These are phyloP conservation scores for Ciconia stormi DNA, from an alignment of 2,113 vertebrate genomes.

Conservation along the genomic window DNA sequence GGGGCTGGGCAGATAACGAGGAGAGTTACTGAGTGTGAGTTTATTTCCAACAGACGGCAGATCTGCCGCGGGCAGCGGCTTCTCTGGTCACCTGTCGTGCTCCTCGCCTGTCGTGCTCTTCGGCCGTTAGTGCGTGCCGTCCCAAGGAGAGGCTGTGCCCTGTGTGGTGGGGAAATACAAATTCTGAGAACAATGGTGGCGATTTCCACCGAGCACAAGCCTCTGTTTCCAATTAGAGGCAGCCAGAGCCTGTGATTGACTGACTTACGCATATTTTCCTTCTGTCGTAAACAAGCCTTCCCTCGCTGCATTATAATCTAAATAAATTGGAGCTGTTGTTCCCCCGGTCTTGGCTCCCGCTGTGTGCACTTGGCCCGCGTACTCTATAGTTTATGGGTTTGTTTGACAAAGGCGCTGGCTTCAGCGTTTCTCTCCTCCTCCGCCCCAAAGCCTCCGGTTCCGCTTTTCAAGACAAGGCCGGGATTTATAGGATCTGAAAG, in stretches of 20 bases:
- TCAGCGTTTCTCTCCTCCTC: not conserved
- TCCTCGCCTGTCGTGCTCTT: not conserved
- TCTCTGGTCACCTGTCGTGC: not conserved
- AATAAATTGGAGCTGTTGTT: not conserved
- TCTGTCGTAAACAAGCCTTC: not conserved
- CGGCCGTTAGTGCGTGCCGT: rapidly evolving
- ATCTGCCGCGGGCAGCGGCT: not conserved
- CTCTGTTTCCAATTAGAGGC: not conserved
- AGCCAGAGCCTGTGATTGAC: not conserved
- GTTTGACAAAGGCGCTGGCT: not conserved
- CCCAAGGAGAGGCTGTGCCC: not conserved
- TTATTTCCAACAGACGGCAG: rapidly evolving
- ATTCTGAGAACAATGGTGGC: not conserved
- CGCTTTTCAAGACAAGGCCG: not conserved
- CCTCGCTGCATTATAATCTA: not conserved
- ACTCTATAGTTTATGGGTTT: not conserved
- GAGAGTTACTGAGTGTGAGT: rapidly evolving
- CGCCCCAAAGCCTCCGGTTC: not conserved
- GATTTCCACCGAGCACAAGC: rapidly evolving
- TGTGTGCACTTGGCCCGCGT: rapidly evolving
- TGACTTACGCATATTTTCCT: not conserved
- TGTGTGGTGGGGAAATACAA: too few species aligned
- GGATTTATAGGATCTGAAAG: not conserved
- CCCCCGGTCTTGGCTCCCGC: not conserved
- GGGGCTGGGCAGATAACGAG: not conserved